Conservation (phyloP, 2,113 vertebrate genomes). For the Acrocephalus kingi region DNA sequence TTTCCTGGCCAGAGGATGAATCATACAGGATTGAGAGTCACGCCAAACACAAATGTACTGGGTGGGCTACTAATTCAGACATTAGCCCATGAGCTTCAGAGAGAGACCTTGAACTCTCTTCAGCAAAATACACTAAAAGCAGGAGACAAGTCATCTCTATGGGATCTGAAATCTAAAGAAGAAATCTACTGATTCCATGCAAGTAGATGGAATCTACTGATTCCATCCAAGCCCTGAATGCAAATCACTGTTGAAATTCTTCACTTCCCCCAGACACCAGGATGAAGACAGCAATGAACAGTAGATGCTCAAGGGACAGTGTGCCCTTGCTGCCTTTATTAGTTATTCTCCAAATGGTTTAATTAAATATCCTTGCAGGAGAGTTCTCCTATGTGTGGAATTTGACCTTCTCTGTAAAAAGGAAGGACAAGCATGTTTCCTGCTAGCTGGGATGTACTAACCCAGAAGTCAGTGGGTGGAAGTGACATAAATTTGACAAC, state of each 20-base stretch:
- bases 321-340: not conserved
- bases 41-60: not conserved
- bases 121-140: not conserved
- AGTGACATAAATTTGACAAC: not conserved
- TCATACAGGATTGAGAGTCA: not conserved
- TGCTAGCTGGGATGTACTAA: not conserved
- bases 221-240: not conserved
- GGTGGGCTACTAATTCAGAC: not conserved
- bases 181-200: not conserved
- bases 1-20: constrained; percentile 42
- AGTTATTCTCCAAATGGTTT: constrained; percentile 1
- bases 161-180: not conserved
- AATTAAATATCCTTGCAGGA: not conserved
- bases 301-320: not conserved
- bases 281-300: not conserved
- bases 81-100: not conserved
- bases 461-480: not conserved
- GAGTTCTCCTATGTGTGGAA: not conserved
- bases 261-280: not conserved
- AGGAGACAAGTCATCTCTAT: not conserved
- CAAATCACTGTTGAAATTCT: not conserved
- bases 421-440: not conserved
- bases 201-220: not conserved
- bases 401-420: not conserved
- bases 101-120: not conserved